Evolutionary conservation across 2,888 invertebrate genomes (phyloP).

Genomic region (Brenthis hecate): DNA sequence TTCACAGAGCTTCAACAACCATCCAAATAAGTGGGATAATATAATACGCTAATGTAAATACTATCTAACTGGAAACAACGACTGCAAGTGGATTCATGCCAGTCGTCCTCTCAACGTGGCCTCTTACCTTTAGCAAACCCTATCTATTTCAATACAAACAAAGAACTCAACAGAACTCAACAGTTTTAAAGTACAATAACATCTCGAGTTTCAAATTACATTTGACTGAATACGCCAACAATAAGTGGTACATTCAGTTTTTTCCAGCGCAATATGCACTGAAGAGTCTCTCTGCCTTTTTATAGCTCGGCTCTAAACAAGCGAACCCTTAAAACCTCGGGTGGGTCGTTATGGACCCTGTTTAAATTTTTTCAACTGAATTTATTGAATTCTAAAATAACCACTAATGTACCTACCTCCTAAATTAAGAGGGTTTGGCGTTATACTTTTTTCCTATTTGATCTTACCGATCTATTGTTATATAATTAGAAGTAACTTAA

Average conservation of each 20-base stretch:
- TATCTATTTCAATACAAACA: constrained; percentile 25
- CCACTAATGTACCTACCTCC: background rate
- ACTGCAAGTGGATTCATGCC: constrained; percentile 1
- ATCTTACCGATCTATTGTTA: no score
- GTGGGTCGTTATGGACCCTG: constrained; percentile 17
- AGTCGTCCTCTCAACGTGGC: constrained; percentile 11
- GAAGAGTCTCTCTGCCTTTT: constrained; percentile 43
- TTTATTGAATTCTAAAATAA: background rate
- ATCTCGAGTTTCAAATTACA: constrained; percentile 40
- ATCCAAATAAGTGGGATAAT: background rate
- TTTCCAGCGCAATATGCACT: constrained; percentile 44
- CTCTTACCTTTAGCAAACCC: constrained; percentile 15
- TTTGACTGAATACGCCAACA: constrained; percentile 40
- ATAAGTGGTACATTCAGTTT: constrained; percentile 42
- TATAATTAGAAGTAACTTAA: no score
- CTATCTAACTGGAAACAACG: constrained; percentile 18
- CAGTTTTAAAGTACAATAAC: constrained; percentile 36
- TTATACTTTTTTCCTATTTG: background rate
- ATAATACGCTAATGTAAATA: constrained; percentile 14
- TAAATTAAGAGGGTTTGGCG: background rate
- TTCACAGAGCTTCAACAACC: background rate
- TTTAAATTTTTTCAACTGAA: background rate
- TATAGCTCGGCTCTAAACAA: constrained; percentile 40
- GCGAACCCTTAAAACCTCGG: constrained; percentile 20
- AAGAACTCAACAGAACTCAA: constrained; percentile 26